Evolutionary conservation across 2,888 invertebrate genomes (phyloP), one percentile per base, ranked within the genome.

Genomic region (Lasioglossum malachurum): DNA sequence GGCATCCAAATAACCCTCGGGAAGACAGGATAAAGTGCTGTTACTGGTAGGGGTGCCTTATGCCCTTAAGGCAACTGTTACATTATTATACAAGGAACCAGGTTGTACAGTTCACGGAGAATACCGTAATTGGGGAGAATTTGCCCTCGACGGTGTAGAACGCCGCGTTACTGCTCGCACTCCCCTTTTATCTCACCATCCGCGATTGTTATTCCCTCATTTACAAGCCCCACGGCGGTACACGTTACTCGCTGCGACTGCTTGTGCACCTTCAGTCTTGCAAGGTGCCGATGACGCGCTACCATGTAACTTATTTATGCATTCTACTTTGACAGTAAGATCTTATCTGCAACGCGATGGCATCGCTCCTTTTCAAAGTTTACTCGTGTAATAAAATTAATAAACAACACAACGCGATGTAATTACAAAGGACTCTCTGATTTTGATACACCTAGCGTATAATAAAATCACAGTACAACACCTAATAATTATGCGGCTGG

Each of bases 251-350:
- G 78, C 78, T 78, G 53, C 60, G 38, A 67, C 75, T 72, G 73
- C 75, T 71, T 64, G 67, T 71, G 75, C 78, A 46, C 81, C 78
- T 76, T 72, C 86, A 76, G 74, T 75, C 71, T 35, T 60, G 69
- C 72, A 71, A 81, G 87, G 78, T 78, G 82, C 78, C 83, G 71
- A 83, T 78, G 82, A 83, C 83, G 78, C 80, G 78, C 80, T 75
- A 53, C 80, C 77, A n/a, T 75, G 67, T 92, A 92, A 94, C 94
- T 94, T 93, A 94, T 94, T 93, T 89, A 89, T 90, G 83, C 90
- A 83, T 84, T 79, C 76, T 90, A 84, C 90, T 88, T 92, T 92
- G 92, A 94, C 93, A 93, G 92, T 92, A 91, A 93, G 93, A 94
- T 93, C 91, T 92, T 94, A 93, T 93, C 93, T 90, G 77, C 77